phyloP scores from a whole-genome alignment of 2,797 vertebrate species.

The Gephyroberyx darwinii region DNA sequence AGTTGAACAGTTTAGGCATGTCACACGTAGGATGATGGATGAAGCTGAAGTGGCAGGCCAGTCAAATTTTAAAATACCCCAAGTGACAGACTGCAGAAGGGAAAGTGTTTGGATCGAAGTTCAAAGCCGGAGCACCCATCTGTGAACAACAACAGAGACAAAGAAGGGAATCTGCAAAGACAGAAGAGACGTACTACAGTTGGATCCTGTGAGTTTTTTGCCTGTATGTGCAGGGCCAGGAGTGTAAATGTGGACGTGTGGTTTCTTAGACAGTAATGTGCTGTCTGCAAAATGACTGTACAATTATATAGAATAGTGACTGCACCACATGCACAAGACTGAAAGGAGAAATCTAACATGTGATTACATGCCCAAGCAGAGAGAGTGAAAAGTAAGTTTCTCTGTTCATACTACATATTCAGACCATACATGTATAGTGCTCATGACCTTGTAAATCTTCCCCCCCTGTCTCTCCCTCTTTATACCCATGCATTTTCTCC shows the following conservation, averaged over 20 bases:
- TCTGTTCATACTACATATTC: slow-evolving; percentile 33
- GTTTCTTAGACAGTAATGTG: slow-evolving; percentile 77
- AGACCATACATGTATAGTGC: slow-evolving; percentile 11
- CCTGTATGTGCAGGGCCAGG: slow-evolving; percentile 35
- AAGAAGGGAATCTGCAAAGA: slow-evolving; percentile 18
- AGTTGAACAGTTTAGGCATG: slow-evolving; percentile 45
- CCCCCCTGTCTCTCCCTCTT: neutral
- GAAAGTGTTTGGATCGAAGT: slow-evolving; percentile 30
- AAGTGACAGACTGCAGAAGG: slow-evolving; percentile 13
- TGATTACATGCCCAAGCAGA: slow-evolving; percentile 75
- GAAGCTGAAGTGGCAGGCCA: slow-evolving; percentile 32
- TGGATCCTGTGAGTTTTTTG: slow-evolving; percentile 14
- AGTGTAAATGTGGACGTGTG: slow-evolving; percentile 58
- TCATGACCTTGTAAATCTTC: slow-evolving; percentile 18
- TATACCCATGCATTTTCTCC: slow-evolving; percentile 16
- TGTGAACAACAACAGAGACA: slow-evolving; percentile 38
- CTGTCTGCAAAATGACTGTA: slow-evolving; percentile 77
- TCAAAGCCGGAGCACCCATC: slow-evolving; percentile 22
- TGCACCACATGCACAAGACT: slow-evolving; percentile 67
- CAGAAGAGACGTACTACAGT: neutral
- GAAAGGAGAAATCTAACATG: slow-evolving; percentile 71
- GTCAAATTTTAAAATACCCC: slow-evolving; percentile 54
- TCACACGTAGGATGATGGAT: slow-evolving; percentile 37
- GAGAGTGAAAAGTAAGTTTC: slow-evolving; percentile 46
- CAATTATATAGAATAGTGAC: slow-evolving; percentile 79